phyloP scores from a whole-genome alignment of 2,888 invertebrate species.

The Campaea margaritaria region DNA sequence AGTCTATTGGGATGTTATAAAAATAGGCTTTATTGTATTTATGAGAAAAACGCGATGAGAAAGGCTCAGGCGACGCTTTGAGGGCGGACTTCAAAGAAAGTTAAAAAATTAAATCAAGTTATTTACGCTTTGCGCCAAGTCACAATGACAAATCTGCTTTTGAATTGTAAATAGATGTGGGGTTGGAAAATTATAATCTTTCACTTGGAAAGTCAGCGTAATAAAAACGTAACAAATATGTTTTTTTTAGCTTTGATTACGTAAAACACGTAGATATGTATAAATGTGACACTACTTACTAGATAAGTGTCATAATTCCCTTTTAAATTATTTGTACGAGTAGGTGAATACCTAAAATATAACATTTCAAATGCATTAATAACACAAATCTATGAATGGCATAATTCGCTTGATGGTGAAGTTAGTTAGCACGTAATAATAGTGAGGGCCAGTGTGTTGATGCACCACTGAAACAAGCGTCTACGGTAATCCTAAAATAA shows the following conservation, averaged over 20 bases:
- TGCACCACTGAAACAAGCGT: too few species aligned
- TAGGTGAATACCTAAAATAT: too few species aligned
- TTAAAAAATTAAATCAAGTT: slow-evolving; percentile 44
- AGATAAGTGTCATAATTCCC: too few species aligned
- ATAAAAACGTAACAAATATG: slow-evolving; percentile 8
- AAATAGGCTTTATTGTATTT: slow-evolving; percentile 32
- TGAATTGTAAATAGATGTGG: slow-evolving; percentile 32
- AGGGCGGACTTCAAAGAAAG: slow-evolving; percentile 32
- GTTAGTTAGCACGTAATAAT: too few species aligned
- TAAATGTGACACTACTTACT: too few species aligned
- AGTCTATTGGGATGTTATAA: slow-evolving; percentile 31
- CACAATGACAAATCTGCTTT: slow-evolving; percentile 38
- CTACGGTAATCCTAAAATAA: too few species aligned
- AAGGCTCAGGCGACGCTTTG: slow-evolving; percentile 25
- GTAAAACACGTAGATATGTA: too few species aligned
- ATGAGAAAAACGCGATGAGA: slow-evolving; percentile 29
- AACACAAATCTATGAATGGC: too few species aligned
- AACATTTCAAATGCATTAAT: too few species aligned
- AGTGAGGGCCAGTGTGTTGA: too few species aligned
- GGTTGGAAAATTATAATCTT: slow-evolving; percentile 24
- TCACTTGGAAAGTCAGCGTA: slow-evolving; percentile 9
- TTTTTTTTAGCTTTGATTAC: neutral
- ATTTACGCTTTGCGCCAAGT: slow-evolving; percentile 39
- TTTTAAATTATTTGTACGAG: too few species aligned
- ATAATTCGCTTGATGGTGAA: too few species aligned